Percentiles rank a stretch among this genome's conserved stretches.
These are phyloP conservation scores for Aricia artaxerxes DNA, from an alignment of 2,888 invertebrate species.

Conservation along the genomic window DNA sequence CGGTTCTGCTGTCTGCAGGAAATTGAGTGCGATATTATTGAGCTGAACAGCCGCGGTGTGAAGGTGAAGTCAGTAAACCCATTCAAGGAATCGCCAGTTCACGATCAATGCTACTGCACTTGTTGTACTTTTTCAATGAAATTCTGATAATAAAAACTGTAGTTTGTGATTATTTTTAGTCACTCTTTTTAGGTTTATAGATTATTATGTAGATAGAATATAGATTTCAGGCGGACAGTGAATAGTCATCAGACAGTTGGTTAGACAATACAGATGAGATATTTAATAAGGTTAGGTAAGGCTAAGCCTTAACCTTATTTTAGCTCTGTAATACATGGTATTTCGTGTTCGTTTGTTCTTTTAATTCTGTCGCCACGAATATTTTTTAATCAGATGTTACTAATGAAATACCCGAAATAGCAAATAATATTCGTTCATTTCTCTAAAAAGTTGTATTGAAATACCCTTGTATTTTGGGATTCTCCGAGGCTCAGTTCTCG, in stretches of 20 bases:
- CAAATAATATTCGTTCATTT: no score
- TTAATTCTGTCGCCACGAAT: not conserved
- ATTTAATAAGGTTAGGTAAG: no score
- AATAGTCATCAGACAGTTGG: no score
- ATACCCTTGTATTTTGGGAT: not conserved
- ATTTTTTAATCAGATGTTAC: not conserved
- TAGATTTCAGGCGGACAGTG: no score
- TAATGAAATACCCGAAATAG: not conserved
- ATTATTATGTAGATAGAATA: no score
- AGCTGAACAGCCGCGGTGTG: not conserved
- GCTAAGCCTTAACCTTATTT: no score
- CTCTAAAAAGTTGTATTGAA: not conserved
- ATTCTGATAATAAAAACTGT: no score
- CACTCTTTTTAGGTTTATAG: no score
- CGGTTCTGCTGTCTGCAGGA: not conserved
- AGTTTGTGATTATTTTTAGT: no score
- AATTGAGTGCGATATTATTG: not conserved
- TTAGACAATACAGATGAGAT: no score
- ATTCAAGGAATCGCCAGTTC: not conserved
- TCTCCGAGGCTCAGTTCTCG: not conserved
- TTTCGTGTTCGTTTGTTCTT: not conserved
- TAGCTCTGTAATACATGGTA: no score
- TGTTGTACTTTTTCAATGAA: not conserved
- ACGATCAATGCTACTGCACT: not conserved
- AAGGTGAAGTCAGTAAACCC: conserved; percentile 3